A percentile compares a stretch with the other conserved stretches of the same genome.
Evolutionary conservation across 2,888 invertebrate genomes (phyloP).

Genomic region (Melolontha melolontha): DNA sequence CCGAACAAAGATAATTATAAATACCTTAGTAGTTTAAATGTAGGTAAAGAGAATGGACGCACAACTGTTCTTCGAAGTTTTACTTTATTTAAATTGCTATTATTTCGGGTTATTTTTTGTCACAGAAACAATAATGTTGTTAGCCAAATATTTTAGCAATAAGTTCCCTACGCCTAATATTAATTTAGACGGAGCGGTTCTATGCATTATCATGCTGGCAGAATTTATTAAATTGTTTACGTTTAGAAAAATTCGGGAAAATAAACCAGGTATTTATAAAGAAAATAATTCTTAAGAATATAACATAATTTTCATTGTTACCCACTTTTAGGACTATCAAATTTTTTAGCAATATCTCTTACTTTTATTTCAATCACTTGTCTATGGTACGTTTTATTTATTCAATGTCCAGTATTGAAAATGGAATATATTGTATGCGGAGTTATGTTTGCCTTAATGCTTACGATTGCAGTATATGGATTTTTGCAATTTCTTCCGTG

Average conservation of each 20-base stretch:
- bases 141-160: constrained; percentile 49
- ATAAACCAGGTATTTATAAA: constrained; percentile 43
- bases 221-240: constrained; percentile 48
- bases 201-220: constrained; percentile 46
- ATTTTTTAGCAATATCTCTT: constrained; percentile 49
- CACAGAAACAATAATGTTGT: constrained; percentile 49
- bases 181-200: constrained; percentile 47
- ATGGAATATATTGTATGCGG: constrained; percentile 53
- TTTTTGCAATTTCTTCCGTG: constrained; percentile 50
- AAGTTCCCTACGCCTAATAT: constrained; percentile 48
- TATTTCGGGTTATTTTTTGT: constrained; percentile 50
- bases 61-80: constrained; percentile 50
- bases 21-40: constrained; percentile 31
- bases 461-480: constrained; percentile 50
- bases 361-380: constrained; percentile 49
- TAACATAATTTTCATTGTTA: constrained; percentile 17
- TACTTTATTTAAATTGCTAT: constrained; percentile 50
- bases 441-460: constrained; percentile 50
- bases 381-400: constrained; percentile 50
- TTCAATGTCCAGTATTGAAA: constrained; percentile 53
- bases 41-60: constrained; percentile 47
- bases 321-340: constrained; percentile 49
- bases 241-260: constrained; percentile 45
- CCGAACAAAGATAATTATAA: constrained; percentile 41
- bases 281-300: constrained; percentile 1